phyloP scores from a whole-genome alignment of 2,888 invertebrate species.

The Camptogramma bilineatum region DNA sequence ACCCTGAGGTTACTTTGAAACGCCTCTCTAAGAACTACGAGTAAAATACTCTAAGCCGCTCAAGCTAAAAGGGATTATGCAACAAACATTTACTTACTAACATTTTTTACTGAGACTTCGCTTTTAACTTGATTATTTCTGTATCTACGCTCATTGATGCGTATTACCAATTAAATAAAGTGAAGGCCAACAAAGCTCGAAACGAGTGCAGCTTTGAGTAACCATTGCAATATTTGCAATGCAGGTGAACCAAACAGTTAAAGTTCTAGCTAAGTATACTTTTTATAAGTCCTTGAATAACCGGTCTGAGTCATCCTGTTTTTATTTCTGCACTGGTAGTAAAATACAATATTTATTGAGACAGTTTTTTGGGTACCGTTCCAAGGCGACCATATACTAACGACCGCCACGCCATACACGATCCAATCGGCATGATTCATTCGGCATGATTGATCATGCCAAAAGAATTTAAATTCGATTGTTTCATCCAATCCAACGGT shows the following conservation, averaged over 20 bases:
- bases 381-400: neutral
- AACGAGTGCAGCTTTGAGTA: neutral
- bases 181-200: neutral
- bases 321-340: conserved; percentile 18
- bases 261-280: conserved; percentile 3
- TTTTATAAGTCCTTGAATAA: conserved; percentile 16
- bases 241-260: conserved; percentile 7
- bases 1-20: no score
- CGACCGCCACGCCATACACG: no score
- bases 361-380: neutral
- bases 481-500: no score
- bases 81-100: no score
- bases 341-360: conserved; percentile 12
- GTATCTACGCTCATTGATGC: neutral
- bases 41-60: no score
- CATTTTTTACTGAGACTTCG: no score
- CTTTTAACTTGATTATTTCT: no score
- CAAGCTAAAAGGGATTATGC: no score
- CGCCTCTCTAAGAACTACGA: no score
- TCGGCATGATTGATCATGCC: no score
- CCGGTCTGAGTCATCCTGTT: conserved; percentile 25
- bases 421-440: no score
- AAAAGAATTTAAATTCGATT: no score
- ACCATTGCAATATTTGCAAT: neutral
- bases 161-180: neutral